These are phyloP conservation scores for Drosophila watanabei DNA, from an alignment of 1,140 invertebrate genomes.

Conservation along the genomic window DNA sequence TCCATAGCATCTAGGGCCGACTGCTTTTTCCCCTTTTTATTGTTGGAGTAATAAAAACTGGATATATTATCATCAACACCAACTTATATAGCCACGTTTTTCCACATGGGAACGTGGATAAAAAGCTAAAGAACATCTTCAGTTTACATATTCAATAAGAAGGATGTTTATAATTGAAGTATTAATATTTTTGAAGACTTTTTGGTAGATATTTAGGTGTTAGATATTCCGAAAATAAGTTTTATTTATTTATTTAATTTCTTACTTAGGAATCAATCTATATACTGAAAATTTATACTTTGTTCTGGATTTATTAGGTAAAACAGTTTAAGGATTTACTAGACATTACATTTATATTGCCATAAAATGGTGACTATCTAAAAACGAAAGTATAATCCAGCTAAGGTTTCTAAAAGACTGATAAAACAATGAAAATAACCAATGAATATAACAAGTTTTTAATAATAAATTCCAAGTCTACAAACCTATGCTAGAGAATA, in stretches of 20 bases:
- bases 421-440: not conserved
- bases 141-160: not conserved
- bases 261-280: no score
- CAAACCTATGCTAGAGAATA: not conserved
- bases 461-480: not conserved
- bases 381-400: no score
- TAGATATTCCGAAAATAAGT: no score
- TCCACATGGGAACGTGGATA: not conserved
- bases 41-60: conserved; percentile 19
- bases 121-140: not conserved
- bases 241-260: no score
- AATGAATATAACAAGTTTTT: not conserved
- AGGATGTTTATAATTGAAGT: not conserved
- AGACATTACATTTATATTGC: no score
- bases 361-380: no score
- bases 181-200: not conserved
- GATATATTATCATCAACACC: conserved; percentile 28
- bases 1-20: conserved; percentile 18
- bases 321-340: no score
- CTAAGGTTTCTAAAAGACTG: not conserved
- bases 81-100: not conserved
- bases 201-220: no score
- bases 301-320: no score
- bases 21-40: conserved; percentile 16
- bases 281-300: no score